phyloP scores from a whole-genome alignment of 1,140 invertebrate genomes.

The Drosophila micromelanica region DNA sequence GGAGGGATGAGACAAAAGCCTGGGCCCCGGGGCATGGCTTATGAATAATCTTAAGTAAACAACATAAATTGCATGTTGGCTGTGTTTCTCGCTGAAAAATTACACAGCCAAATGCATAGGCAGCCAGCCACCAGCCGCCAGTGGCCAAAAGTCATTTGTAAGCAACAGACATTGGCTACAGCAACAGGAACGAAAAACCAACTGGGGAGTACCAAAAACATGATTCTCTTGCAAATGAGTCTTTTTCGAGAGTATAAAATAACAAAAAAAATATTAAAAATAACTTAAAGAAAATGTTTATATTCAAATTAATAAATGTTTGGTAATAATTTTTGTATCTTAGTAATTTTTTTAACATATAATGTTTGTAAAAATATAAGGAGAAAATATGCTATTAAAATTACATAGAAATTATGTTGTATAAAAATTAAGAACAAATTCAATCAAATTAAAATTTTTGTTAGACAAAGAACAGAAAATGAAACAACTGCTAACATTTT shows the following conservation, averaged over 20 bases:
- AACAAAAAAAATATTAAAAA: no score
- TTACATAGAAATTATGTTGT: no score
- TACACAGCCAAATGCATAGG: slow-evolving; percentile 74
- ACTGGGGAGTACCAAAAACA: slow-evolving; percentile 12
- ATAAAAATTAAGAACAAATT: no score
- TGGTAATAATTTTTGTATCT: no score
- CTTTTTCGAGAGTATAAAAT: background rate
- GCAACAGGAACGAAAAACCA: slow-evolving; percentile 9
- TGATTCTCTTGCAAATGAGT: slow-evolving; percentile 13
- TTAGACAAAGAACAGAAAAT: no score
- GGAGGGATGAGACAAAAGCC: background rate
- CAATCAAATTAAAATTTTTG: no score
- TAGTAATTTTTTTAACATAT: no score
- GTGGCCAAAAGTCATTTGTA: slow-evolving; percentile 39
- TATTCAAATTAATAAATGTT: background rate
- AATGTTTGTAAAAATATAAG: no score
- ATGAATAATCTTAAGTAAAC: slow-evolving; percentile 81
- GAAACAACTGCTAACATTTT: no score
- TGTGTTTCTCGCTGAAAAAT: slow-evolving; percentile 69
- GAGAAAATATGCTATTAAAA: no score
- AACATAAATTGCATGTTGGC: slow-evolving; percentile 78
- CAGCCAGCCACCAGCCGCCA: slow-evolving; percentile 24
- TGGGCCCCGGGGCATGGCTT: slow-evolving; percentile 25
- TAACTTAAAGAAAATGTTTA: no score
- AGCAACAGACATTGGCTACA: slow-evolving; percentile 33